Percentiles rank a stretch among this genome's conserved stretches.
These are phyloP conservation scores for Hyppa rectilinea DNA, from an alignment of 2,888 invertebrate genomes.

Conservation along the genomic window DNA sequence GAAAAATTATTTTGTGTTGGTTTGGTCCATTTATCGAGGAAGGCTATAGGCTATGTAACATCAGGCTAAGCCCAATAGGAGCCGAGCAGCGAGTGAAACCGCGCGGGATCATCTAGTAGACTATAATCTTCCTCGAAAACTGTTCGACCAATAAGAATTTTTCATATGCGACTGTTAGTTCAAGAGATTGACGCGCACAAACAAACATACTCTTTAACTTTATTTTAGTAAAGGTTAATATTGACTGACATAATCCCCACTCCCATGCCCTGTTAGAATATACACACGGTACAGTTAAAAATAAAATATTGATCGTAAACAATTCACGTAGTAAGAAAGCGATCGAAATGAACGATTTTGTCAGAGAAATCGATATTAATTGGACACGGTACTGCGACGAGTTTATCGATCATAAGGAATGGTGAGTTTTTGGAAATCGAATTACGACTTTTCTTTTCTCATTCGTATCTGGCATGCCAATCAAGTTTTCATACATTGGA, in stretches of 20 bases:
- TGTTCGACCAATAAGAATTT: too few species aligned
- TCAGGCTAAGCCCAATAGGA: too few species aligned
- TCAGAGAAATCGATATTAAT: constrained; percentile 75
- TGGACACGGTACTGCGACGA: constrained; percentile 32
- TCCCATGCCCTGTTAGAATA: constrained; percentile 29
- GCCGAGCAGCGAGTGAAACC: too few species aligned
- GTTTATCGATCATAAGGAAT: constrained; percentile 44
- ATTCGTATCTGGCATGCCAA: constrained; percentile 23
- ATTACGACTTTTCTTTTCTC: constrained; percentile 22
- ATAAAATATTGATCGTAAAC: constrained; percentile 55
- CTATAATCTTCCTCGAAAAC: too few species aligned
- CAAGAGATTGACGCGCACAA: too few species aligned
- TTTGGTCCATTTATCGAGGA: too few species aligned
- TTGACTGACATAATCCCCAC: constrained; percentile 28
- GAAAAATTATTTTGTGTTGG: too few species aligned
- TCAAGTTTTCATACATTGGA: constrained; percentile 27
- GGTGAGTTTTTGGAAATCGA: constrained; percentile 1
- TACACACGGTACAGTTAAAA: constrained; percentile 41
- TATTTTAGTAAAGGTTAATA: too few species aligned
- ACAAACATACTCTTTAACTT: too few species aligned
- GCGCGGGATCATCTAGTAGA: too few species aligned
- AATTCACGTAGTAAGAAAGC: constrained; percentile 68
- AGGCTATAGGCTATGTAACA: too few species aligned
- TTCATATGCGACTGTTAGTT: too few species aligned
- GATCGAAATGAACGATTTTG: constrained; percentile 66